Evolutionary conservation across 2,113 vertebrate genomes (phyloP), one percentile per base, ranked within the genome.

Genomic region (Lophius piscatorius): DNA sequence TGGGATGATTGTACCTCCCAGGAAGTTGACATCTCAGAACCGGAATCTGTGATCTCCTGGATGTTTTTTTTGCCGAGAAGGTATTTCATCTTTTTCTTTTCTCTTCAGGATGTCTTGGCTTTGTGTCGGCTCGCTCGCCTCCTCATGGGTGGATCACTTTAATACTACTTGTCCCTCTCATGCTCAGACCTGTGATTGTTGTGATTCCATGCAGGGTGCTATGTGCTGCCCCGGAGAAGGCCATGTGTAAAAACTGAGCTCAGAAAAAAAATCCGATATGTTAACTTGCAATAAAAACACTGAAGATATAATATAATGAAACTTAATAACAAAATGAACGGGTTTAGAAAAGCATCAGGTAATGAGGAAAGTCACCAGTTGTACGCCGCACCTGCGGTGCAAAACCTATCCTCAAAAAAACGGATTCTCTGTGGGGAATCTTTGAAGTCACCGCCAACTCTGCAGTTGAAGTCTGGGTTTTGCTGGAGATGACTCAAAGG

Each of bases 401-500:
- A 51, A 56, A 70, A 70, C 35, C 16, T 16, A 38, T 46, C 28
- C 21, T 33, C 20, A 23, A 38, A 64, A 78, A 65, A 52, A 52
- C 29, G 9, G 16, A 59, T 36, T 13, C 78, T 59, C 52, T 33
- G 59, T 17, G 44, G 58, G 62, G 38, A 35, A 52, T 54, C 73
- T 81, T 83, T 70, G 85, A 87, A 78, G 67, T 58, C 36, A 0
- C 2, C 70, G 72, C 63, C 74, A 76, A 68, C 50, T 82, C 67
- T 60, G 11, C 31, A 61, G 55, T 55, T 41, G 20, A 40, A 46
- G 60, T 76, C 34, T 29, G 70, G 56, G 63, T 35, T 63, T 7
- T 24, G 34, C 56, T 68, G 12, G 63, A 38, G 69, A 64, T 50
- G 14, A 57, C 71, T 59, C 39, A 47, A 39, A 71, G 39, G 64